Base-by-base conservation (phyloP, 2,888 invertebrate species). In the Phalangium opilio region DNA sequence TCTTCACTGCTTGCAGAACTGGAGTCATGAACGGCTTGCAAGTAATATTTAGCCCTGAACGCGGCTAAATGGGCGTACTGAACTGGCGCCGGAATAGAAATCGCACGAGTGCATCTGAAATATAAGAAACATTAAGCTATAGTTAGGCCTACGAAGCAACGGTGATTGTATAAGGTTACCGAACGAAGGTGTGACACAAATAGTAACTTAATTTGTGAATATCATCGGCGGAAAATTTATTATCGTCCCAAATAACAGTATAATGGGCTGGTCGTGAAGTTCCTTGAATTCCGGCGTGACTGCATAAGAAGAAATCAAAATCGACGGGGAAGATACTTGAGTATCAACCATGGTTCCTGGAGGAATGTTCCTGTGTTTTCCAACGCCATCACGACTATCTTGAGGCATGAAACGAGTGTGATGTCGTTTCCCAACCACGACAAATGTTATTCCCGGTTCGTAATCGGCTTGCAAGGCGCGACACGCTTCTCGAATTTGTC, bases 381-480 rank as follows among this genome's bases (percentile, higher is more conserved):
- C 67, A 17, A 49, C 40, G 11, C 56, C 55, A 20, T 55, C 50
- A 11, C 19, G n/a, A 1, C 21, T 34, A 38, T 55, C 43, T 11
- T 21, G 27, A 11, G 57, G 57, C 10, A 47, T 43, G 36, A 34
- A 64, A 61, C 95, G 75, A 0, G 91, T 90, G 63, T 96, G 95
- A 70, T 96, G 96, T 1, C 96, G 74, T 67, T 98, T 96, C 65
- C 96, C 93, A 0, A 96, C 95, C 11, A 95, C 83, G 39, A 95
- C 70, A 65, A 91, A 93, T 32, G 91, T 81, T 18, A 95, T 76
- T 44, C 77, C 75, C 0, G 93, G 87, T 59, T 77, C 75, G 57
- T 75, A 78, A 0, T 63, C 65, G 2, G 66, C 54, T 43, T 69
- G 65, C 33, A 78, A 58, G 57, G 62, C 65, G 56, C 62, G 67